Conservation (phyloP, 1,140 invertebrate genomes). For the Cataglyphis hispanica region DNA sequence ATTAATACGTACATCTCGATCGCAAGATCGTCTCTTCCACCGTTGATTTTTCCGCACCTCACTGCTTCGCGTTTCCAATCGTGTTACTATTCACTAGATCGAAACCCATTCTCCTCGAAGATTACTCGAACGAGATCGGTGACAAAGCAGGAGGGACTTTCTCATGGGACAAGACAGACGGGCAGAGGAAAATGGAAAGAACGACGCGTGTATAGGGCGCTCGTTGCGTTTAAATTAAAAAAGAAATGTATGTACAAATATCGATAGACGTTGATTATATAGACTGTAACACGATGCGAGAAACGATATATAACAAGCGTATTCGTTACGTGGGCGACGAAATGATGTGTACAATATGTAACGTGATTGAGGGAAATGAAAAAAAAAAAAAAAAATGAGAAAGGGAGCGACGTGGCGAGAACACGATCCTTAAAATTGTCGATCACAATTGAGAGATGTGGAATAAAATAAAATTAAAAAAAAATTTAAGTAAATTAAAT, state of each 20-base stretch:
- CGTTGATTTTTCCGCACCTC: not conserved
- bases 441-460: slow-evolving; percentile 13
- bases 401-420: not conserved
- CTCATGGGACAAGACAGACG: too few relatives aligned
- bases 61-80: not conserved
- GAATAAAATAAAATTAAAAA: slow-evolving; percentile 13
- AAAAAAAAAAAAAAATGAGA: not conserved
- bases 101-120: not conserved
- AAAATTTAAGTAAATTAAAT: slow-evolving; percentile 41
- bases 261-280: not conserved
- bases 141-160: not conserved
- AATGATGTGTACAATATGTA: slow-evolving; percentile 22
- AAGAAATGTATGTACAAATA: slow-evolving; percentile 47
- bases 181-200: not conserved
- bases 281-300: slow-evolving; percentile 44
- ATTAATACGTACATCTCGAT: slow-evolving; percentile 58
- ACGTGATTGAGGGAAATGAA: slow-evolving; percentile 7
- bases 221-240: slow-evolving; percentile 62
- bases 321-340: slow-evolving; percentile 66
- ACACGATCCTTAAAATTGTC: slow-evolving; percentile 15
- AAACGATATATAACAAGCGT: slow-evolving; percentile 68
- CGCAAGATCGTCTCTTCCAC: not conserved
- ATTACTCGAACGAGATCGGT: not conserved
- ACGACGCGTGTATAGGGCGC: slow-evolving; percentile 75
- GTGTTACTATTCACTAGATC: not conserved